Base-by-base conservation (phyloP, 1,140 invertebrate species). In the Drosophila obscura region DNA sequence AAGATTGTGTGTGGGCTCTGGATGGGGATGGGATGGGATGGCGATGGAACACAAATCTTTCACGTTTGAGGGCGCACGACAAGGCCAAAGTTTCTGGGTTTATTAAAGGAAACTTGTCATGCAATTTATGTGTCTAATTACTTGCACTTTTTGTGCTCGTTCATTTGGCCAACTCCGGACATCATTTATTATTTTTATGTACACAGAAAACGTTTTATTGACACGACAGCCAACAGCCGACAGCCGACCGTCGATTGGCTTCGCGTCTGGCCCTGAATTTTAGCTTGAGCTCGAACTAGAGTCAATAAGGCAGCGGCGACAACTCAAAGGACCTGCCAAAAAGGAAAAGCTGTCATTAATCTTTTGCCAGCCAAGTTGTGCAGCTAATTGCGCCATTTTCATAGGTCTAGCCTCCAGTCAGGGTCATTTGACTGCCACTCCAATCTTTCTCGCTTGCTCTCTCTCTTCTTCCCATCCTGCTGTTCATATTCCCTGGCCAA, bases 181-280 rank as follows among this genome's bases (percentile, higher is more conserved):
- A 77, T 85, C 82, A 85, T 85, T 85, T 85, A 82, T 88, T 85
- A 87, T 85, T 62, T 82, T 87, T 87, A 85, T 85, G 74, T 77
- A 73, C 63, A 79, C 52, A 77, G 62, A 56, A 59, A 87, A 53
- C 82, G 71, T 85, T 83, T 85, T 85, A 85, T 85, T 87, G 82
- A 85, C 82, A 87, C 82, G 48, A 57, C 49, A 39, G 19, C 7
- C 35, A 35, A 28, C 5, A 28, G 35, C 16, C 22, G 35, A 13
- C 16, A 7, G 26, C 26, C 26, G 26, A 26, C 26, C 35, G 61
- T 49, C 69, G 55, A 78, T 77, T 69, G 66, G 64, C 66, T 69
- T 9, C 26, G 35, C 26, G 45, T 57, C 64, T 35, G 35, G 35
- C 35, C 11, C 11, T 5, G 35, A 39, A 13, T 5, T 39, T 13